Conservation (phyloP, 2,888 invertebrate species). For the Lasioglossum malachurum region DNA sequence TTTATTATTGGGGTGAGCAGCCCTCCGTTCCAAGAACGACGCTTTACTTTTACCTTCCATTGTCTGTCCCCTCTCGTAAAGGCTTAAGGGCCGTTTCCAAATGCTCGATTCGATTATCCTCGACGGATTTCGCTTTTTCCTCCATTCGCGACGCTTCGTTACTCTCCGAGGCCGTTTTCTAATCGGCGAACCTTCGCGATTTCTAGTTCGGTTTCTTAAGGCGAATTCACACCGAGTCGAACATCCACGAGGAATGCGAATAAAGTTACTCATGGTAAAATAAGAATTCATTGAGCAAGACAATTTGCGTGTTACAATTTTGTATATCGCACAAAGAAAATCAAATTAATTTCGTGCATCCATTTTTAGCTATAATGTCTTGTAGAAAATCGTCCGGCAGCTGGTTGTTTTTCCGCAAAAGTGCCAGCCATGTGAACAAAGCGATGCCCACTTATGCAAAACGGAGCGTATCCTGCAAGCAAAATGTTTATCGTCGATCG, state of each 20-base stretch:
- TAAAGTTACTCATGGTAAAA: neutral
- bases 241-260: neutral
- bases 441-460: neutral
- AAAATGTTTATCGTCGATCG: neutral
- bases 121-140: conserved; percentile 44
- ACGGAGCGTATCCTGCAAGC: neutral
- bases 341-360: too few relatives aligned
- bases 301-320: too few relatives aligned
- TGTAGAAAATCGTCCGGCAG: too few relatives aligned
- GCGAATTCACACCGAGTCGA: neutral
- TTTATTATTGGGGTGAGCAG: conserved; percentile 77
- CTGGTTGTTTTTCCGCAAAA: neutral
- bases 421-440: neutral
- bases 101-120: conserved; percentile 77
- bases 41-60: conserved; percentile 76
- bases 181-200: conserved; percentile 27
- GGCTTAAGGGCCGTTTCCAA: conserved; percentile 73
- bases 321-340: too few relatives aligned
- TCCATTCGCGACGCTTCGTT: conserved; percentile 54
- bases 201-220: neutral
- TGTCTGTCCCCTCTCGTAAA: conserved; percentile 69
- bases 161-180: conserved; percentile 29
- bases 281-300: too few relatives aligned
- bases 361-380: too few relatives aligned
- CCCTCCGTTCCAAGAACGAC: conserved; percentile 74